Evolutionary conservation across 1,140 invertebrate species (phyloP).

Genomic region (Mizuhopecten yessoensis): DNA sequence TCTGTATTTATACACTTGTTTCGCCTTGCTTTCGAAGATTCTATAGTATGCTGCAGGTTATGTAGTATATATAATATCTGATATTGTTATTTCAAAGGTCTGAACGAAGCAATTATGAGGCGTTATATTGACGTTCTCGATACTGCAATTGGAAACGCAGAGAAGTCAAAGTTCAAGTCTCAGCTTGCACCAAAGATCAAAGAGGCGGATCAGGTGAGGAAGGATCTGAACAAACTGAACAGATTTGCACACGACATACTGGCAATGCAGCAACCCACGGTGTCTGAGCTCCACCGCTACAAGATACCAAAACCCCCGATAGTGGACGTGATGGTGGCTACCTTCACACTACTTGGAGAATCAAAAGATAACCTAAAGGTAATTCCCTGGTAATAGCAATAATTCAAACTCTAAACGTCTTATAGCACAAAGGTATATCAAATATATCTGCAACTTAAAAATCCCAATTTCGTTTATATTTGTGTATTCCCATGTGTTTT

Average conservation of each 20-base stretch:
- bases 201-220: background rate
- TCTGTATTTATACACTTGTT: too few species aligned
- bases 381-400: background rate
- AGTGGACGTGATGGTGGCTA: constrained; percentile 5
- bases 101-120: background rate
- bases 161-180: background rate
- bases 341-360: background rate
- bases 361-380: background rate
- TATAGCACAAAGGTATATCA: too few species aligned
- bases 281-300: background rate
- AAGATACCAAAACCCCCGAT: background rate
- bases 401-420: too few species aligned
- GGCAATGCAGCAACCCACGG: background rate
- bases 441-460: too few species aligned
- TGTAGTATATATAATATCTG: too few species aligned
- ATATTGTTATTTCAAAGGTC: background rate
- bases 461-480: too few species aligned
- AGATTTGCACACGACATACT: background rate
- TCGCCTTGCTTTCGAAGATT: too few species aligned
- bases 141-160: background rate
- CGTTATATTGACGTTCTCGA: background rate
- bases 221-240: background rate
- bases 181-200: background rate
- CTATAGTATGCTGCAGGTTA: too few species aligned
- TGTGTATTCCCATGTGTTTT: too few species aligned